A percentile compares a stretch with the other conserved stretches of the same genome.
phyloP scores from a whole-genome alignment of 2,888 invertebrate genomes.

The Himalopsyche japonica region DNA sequence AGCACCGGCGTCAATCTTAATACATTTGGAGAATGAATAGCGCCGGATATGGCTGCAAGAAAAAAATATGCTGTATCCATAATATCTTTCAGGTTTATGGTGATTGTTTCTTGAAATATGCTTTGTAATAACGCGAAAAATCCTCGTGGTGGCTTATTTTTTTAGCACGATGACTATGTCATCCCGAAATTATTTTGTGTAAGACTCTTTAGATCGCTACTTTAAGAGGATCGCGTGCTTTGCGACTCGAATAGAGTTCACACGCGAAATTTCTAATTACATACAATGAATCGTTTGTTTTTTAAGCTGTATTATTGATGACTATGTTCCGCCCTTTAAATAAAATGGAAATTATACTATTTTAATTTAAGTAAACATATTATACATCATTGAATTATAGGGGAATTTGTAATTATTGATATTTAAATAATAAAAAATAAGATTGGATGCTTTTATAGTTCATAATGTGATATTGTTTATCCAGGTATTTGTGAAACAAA shows the following conservation, averaged over 20 bases:
- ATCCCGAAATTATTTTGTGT: not conserved
- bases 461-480: no score
- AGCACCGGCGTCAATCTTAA: constrained; percentile 21
- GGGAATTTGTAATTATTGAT: no score
- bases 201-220: not conserved
- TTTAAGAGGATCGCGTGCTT: not conserved
- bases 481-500: no score
- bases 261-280: no score
- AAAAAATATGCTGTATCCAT: constrained; percentile 1
- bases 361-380: no score
- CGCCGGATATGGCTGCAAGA: not conserved
- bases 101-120: constrained; percentile 1
- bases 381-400: no score
- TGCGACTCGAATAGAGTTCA: no score
- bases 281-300: not conserved
- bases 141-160: not conserved
- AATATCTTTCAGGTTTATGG: not conserved
- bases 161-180: not conserved
- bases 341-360: no score
- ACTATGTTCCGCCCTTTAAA: no score
- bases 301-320: no score
- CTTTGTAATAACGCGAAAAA: not conserved
- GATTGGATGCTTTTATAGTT: no score
- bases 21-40: constrained; percentile 6
- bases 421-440: no score